Conservation (phyloP, 92 coral and sea anemone species). For the Desmophyllum pertusum region DNA sequence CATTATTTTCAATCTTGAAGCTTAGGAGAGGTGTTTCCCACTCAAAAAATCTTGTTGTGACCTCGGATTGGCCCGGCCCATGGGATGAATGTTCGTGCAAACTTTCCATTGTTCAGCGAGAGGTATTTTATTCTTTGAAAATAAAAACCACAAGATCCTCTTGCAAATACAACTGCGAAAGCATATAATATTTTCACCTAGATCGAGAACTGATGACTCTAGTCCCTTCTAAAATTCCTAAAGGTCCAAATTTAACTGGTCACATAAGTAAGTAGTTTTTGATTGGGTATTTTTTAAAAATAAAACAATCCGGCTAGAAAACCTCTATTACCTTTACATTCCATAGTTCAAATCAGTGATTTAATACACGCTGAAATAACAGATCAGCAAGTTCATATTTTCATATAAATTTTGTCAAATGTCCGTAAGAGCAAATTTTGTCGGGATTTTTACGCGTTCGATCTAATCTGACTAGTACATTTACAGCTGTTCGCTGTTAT, state of each 20-base stretch:
- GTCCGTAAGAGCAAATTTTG: background rate
- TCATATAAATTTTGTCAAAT: background rate
- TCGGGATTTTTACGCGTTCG: background rate
- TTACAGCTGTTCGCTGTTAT: slow-evolving; percentile 2
- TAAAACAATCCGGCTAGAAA: background rate
- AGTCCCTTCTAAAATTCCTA: background rate
- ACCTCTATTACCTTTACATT: background rate
- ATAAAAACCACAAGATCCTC: background rate
- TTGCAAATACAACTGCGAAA: background rate
- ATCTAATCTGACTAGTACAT: background rate
- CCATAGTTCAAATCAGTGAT: background rate
- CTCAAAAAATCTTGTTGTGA: background rate
- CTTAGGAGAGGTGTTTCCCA: background rate
- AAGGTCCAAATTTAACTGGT: background rate
- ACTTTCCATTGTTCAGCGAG: background rate
- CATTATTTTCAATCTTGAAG: background rate
- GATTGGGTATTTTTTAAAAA: background rate
- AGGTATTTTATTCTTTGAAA: background rate
- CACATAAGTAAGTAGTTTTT: background rate
- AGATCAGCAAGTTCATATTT: background rate
- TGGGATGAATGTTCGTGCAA: background rate
- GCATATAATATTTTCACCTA: background rate
- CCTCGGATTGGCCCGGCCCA: background rate
- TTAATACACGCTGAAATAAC: background rate
- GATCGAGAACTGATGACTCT: no score